phyloP scores from a whole-genome alignment of 92 coral and sea anemone species.

The Epizoanthus scotinus region DNA sequence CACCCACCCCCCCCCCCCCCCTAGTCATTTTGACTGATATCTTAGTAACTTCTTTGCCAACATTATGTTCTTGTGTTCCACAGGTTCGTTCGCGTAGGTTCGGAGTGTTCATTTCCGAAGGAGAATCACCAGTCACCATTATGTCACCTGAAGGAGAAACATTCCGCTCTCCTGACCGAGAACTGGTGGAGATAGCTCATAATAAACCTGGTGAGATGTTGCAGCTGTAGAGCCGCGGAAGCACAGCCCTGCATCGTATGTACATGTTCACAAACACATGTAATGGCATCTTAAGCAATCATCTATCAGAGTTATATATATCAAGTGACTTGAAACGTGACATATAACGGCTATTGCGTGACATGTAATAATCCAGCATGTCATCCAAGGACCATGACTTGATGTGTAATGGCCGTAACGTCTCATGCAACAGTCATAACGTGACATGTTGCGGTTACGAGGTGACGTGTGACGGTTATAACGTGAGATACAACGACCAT shows the following conservation, averaged over 20 bases:
- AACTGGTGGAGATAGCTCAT: not conserved
- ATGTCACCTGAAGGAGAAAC: slow-evolving; percentile 8
- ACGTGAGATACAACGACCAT: too few relatives aligned
- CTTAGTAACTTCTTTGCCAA: slow-evolving; percentile 9
- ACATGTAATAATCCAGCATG: slow-evolving; percentile 4
- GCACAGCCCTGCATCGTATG: slow-evolving; percentile 11
- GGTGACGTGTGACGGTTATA: not conserved
- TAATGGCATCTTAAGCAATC: slow-evolving; percentile 5
- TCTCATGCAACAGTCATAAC: not conserved
- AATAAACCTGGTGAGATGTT: not conserved
- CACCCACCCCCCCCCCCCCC: too few relatives aligned
- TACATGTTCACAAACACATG: slow-evolving; percentile 10
- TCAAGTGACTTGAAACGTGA: slow-evolving; percentile 11
- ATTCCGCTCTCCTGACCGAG: slow-evolving; percentile 6
- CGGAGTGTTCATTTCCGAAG: slow-evolving; percentile 1
- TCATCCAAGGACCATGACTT: not conserved
- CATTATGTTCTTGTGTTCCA: not conserved
- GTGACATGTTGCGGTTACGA: not conserved
- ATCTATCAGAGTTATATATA: not conserved
- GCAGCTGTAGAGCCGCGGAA: slow-evolving; percentile 1
- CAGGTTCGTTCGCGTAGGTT: slow-evolving; percentile 2
- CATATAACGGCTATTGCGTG: slow-evolving; percentile 6
- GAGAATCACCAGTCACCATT: not conserved
- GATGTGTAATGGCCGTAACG: not conserved
- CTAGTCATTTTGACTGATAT: not conserved